A percentile compares a stretch with the other conserved stretches of the same genome.
Conservation (phyloP, 35 echinoderm and acorn worm genomes). For the Hemicentrotus pulcherrimus region DNA sequence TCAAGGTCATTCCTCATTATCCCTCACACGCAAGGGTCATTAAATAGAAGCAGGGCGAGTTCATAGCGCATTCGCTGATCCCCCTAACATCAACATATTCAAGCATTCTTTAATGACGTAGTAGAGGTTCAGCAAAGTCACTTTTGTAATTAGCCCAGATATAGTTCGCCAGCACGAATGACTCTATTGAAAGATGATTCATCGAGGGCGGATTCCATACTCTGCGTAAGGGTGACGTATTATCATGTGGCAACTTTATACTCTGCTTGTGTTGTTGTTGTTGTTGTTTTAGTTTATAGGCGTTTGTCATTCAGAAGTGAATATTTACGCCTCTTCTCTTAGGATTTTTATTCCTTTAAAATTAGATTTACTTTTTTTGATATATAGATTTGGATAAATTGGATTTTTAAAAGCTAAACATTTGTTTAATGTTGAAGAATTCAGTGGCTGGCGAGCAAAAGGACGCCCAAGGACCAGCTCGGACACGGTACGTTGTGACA, state of each 20-base stretch:
- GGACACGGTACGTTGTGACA: too few species aligned
- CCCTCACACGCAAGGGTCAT: neutral
- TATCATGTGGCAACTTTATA: neutral
- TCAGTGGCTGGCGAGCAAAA: too few species aligned
- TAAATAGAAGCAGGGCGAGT: neutral
- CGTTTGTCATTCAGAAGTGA: too few species aligned
- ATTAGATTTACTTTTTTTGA: too few species aligned
- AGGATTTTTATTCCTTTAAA: too few species aligned
- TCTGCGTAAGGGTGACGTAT: neutral
- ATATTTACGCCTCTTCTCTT: too few species aligned
- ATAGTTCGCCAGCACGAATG: neutral
- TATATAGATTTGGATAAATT: too few species aligned
- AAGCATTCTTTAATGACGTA: neutral
- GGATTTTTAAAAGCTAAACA: too few species aligned
- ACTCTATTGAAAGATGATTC: neutral
- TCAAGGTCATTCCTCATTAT: neutral
- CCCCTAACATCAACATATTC: neutral
- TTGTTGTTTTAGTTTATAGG: too few species aligned
- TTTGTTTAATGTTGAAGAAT: too few species aligned
- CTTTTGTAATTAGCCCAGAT: neutral
- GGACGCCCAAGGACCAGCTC: too few species aligned
- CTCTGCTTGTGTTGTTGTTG: too few species aligned
- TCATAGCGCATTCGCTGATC: neutral
- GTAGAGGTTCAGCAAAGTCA: neutral
- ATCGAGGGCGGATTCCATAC: neutral